phyloP scores from a whole-genome alignment of 1,140 invertebrate species.

The Brachionus plicatilis region DNA sequence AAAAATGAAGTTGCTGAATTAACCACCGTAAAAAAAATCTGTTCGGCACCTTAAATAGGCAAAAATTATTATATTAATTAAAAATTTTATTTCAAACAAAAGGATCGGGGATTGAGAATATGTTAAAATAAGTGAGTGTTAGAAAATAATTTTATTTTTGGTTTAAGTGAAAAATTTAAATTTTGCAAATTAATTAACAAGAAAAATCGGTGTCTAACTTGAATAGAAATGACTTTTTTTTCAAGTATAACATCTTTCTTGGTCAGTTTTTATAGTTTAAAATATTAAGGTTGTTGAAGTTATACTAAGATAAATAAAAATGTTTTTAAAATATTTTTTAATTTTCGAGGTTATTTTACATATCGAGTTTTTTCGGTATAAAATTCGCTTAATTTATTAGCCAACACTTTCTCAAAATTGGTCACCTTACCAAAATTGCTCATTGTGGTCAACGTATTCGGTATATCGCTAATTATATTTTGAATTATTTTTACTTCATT shows the following conservation, averaged over 20 bases:
- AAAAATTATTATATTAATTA: neutral
- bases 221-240: neutral
- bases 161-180: neutral
- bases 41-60: neutral
- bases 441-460: conserved; percentile 18
- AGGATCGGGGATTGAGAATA: neutral
- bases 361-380: conserved; percentile 25
- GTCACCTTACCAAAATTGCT: neutral
- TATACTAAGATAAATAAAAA: neutral
- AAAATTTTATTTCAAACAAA: neutral
- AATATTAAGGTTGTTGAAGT: neutral
- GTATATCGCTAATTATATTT: conserved; percentile 29
- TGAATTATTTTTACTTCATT: conserved; percentile 23
- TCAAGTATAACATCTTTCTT: neutral
- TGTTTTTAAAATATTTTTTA: neutral
- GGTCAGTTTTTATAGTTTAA: neutral
- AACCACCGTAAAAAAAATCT: neutral
- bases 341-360: conserved; percentile 1
- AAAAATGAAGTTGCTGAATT: too few species aligned
- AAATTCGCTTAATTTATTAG: conserved; percentile 34
- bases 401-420: conserved; percentile 8
- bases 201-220: neutral
- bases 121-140: neutral
- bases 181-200: neutral
- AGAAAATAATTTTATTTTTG: neutral